A percentile compares a stretch with the other conserved stretches of the same genome.
Evolutionary conservation across 2,888 invertebrate species (phyloP).

Genomic region (Branchellion lobata): DNA sequence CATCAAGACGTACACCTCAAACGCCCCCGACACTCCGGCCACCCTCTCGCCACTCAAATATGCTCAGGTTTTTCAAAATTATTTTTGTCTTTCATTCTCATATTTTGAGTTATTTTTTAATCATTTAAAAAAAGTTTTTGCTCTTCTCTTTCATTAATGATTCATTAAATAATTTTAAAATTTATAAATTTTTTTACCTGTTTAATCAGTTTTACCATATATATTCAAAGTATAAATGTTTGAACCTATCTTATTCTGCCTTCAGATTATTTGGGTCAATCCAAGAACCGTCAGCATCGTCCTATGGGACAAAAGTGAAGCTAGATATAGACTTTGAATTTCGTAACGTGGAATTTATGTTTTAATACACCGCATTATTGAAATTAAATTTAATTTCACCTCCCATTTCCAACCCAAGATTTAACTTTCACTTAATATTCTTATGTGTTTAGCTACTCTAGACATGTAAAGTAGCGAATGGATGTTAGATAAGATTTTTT

Average conservation of each 20-base stretch:
- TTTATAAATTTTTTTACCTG: too few species aligned
- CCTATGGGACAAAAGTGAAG: slow-evolving; percentile 90
- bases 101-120: background rate
- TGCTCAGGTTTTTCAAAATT: background rate
- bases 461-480: too few species aligned
- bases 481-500: too few species aligned
- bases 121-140: background rate
- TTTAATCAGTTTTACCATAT: too few species aligned
- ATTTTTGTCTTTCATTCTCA: background rate
- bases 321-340: slow-evolving; percentile 55
- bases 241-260: background rate
- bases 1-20: slow-evolving; percentile 77
- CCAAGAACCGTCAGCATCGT: slow-evolving; percentile 87
- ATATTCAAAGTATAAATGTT: background rate
- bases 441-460: too few species aligned
- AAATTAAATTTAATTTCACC: too few species aligned
- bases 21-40: slow-evolving; percentile 62
- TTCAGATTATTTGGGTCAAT: slow-evolving; percentile 89
- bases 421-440: too few species aligned
- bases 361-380: too few species aligned
- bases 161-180: background rate
- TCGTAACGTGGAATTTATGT: background rate
- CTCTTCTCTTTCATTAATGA: background rate
- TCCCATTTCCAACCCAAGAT: too few species aligned
- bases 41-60: slow-evolving; percentile 17